Evolutionary conservation across 2,797 vertebrate genomes (phyloP).

Genomic region (Hemitrygon akajei): DNA sequence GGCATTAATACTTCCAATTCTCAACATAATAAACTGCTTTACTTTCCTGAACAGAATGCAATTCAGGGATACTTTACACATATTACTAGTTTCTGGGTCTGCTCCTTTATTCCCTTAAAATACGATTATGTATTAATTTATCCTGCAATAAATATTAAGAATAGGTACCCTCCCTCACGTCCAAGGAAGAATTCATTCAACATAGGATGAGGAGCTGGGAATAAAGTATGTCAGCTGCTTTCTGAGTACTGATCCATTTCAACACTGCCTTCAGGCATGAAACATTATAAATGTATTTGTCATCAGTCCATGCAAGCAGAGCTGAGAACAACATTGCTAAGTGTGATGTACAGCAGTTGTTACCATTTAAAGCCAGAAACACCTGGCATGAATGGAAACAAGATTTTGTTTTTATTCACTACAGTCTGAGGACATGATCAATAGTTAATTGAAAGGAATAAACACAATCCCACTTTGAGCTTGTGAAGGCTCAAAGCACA

Average conservation of each 20-base stretch:
- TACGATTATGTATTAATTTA: constrained; percentile 23
- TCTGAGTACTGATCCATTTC: constrained; percentile 31
- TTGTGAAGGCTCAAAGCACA: constrained; percentile 23
- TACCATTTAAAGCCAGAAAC: constrained; percentile 63
- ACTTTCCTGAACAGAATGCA: background rate
- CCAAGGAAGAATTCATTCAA: background rate
- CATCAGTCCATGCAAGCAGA: constrained; percentile 69
- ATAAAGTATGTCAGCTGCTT: constrained; percentile 33
- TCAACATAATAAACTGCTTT: background rate
- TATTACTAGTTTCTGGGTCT: constrained; percentile 4
- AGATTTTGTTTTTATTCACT: constrained; percentile 56
- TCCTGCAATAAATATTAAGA: constrained; percentile 36
- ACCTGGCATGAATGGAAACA: constrained; percentile 61
- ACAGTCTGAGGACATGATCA: constrained; percentile 60
- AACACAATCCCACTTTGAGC: constrained; percentile 34
- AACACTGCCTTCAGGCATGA: constrained; percentile 60
- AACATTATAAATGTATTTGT: constrained; percentile 66
- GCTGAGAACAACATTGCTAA: constrained; percentile 64
- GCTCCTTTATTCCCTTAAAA: constrained; percentile 26
- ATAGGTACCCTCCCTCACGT: background rate
- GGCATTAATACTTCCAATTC: constrained; percentile 4
- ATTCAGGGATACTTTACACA: constrained; percentile 16
- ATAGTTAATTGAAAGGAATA: constrained; percentile 45
- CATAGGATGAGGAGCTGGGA: constrained; percentile 26
- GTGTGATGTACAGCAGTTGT: constrained; percentile 55